Evolutionary conservation across 2,113 vertebrate species (phyloP), one percentile per base, ranked within the genome.

Genomic region (Theristicus caerulescens): DNA sequence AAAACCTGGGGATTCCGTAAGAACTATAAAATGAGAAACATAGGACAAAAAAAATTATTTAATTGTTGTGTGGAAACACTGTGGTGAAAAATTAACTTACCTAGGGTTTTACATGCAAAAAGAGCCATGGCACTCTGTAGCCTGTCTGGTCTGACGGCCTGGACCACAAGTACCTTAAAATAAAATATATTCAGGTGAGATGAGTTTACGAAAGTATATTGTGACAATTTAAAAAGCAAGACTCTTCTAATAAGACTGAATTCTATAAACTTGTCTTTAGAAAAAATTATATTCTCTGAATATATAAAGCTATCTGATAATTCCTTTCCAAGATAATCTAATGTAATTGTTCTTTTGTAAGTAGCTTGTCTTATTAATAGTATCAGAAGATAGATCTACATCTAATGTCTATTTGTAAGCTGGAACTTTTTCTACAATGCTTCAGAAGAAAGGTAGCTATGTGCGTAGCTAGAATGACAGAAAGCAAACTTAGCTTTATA

Each of bases 101-200:
- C 98, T 42, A 99, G 96, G 27, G 98, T 97, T 96, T 98, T 99
- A 88, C 98, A 99, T 5, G 98, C 98, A 97, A 99, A 99, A 57
- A 98, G 94, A 84, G 98, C 97, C 99, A 99, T 99, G 58, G 99
- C 98, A 93, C 99, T 99, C 96, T 99, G 99, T 8, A 99, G 96
- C 83, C 99, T 98, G 96, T 99, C 99, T 55, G 99, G 99, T 94
- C 99, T 97, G 70, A 99, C 96, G n/a, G 99, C 98, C 94, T 99
- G 99, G 46, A 99, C 98, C 84, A 99, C 97, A 95, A 99, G 98
- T 29, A 99, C 98, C 99, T 98, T 98, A 70, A 94, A 94, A 95
- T 31, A 92, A 95, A 96, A 84, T 36, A 73, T 25, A 97, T 46
- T 83, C 55, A 93, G 52, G 18, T 20, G 12, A 93, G 11, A 62